Evolutionary conservation across 2,797 vertebrate species (phyloP).

Genomic region (Crax fasciolata): DNA sequence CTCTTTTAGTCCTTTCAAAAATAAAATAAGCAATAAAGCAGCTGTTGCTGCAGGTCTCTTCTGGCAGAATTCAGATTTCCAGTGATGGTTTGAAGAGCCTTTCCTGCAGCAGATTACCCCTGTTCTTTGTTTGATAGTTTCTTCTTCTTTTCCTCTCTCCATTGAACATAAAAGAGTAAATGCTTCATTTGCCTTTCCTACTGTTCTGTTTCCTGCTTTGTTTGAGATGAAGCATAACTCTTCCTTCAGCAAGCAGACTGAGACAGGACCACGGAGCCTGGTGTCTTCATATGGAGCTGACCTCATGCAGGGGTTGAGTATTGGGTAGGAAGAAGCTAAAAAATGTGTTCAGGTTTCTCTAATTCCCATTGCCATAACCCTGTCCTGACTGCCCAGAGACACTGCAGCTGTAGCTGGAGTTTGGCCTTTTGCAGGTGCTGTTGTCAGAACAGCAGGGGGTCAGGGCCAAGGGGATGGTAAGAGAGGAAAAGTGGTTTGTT

Average conservation of each 20-base stretch:
- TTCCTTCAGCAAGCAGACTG: neutral
- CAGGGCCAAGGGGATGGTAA: too few species aligned
- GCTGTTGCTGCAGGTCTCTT: neutral
- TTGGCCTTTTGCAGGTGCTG: too few species aligned
- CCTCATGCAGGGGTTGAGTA: neutral
- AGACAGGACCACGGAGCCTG: neutral
- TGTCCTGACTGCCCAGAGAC: neutral
- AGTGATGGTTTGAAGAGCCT: neutral
- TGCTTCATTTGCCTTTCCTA: neutral
- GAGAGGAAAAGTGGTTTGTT: neutral
- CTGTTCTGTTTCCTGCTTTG: neutral
- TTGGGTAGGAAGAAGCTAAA: neutral
- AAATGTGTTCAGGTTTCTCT: neutral
- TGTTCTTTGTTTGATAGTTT: neutral
- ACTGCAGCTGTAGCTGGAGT: neutral
- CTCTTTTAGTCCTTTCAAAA: neutral
- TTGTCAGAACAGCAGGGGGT: neutral
- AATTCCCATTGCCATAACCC: neutral
- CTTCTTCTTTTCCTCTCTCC: neutral
- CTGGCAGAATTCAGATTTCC: neutral
- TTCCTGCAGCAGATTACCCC: neutral
- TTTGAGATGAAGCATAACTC: neutral
- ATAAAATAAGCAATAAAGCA: neutral
- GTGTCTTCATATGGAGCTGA: neutral
- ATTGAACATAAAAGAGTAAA: neutral